These are phyloP conservation scores for Nothobranchius kuhntae DNA, from an alignment of 2,113 vertebrate species.

Conservation along the genomic window DNA sequence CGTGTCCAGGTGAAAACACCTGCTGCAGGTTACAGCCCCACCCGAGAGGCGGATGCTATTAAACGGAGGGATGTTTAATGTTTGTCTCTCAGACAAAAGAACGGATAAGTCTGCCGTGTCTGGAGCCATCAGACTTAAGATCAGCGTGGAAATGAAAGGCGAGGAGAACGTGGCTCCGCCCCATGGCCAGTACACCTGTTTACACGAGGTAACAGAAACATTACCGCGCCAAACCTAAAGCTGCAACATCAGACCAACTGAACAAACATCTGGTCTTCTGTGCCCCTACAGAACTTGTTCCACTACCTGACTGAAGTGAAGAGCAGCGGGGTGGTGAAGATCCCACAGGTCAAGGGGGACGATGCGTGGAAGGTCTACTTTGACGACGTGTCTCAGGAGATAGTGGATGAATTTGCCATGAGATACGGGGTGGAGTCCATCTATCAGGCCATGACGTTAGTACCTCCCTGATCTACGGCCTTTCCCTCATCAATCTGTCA, in stretches of 20 bases:
- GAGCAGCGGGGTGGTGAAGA: constrained; percentile 88
- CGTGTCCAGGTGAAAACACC: too few relatives aligned
- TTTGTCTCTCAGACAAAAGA: constrained; percentile 85
- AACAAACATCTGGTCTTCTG: constrained; percentile 20
- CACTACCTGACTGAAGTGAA: constrained; percentile 94
- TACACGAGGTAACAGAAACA: constrained; percentile 84
- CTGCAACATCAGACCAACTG: not conserved
- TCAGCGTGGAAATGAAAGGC: constrained; percentile 96
- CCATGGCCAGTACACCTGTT: constrained; percentile 96
- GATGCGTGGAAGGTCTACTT: constrained; percentile 99
- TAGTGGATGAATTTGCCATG: constrained; percentile 98
- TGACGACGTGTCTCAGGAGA: constrained; percentile 94
- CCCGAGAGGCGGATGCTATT: not conserved
- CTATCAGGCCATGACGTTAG: constrained; percentile 99
- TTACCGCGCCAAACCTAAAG: too few relatives aligned
- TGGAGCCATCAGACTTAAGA: constrained; percentile 93
- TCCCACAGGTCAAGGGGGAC: constrained; percentile 92
- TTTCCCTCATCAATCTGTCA: constrained; percentile 64
- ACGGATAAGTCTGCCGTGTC: constrained; percentile 98
- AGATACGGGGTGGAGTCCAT: constrained; percentile 97
- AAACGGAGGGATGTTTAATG: too few relatives aligned
- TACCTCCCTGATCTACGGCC: constrained; percentile 72
- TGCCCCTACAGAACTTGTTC: constrained; percentile 87
- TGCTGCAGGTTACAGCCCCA: too few relatives aligned
- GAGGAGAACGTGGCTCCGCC: constrained; percentile 96